Conservation (phyloP, 2,888 invertebrate species). For the Anoncus sp. region DNA sequence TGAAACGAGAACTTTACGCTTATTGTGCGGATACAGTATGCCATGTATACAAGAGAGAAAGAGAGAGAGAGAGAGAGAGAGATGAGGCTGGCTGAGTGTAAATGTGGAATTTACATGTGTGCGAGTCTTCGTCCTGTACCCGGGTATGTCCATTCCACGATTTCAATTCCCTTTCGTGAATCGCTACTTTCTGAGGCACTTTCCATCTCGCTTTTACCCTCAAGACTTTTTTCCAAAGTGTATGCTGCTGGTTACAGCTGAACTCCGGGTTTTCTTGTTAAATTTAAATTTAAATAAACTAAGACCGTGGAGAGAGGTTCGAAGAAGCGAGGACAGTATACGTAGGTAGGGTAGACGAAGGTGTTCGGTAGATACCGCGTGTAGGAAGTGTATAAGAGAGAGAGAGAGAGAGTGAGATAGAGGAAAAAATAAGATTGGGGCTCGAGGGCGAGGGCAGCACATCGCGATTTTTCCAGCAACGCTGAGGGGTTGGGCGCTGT, state of each 20-base stretch:
- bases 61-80: neutral
- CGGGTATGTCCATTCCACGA: conserved; percentile 49
- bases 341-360: conserved; percentile 18
- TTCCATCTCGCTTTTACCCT: conserved; percentile 30
- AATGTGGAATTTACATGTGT: conserved; percentile 6
- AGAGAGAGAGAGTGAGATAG: no score
- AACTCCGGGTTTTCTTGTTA: conserved; percentile 70
- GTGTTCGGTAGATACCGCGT: conserved; percentile 13
- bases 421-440: conserved; percentile 63
- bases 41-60: conserved; percentile 5
- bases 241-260: conserved; percentile 18
- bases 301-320: conserved; percentile 56
- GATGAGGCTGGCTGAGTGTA: neutral
- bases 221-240: conserved; percentile 20
- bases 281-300: conserved; percentile 77
- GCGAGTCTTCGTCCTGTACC: conserved; percentile 17
- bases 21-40: conserved; percentile 32
- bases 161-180: conserved; percentile 60
- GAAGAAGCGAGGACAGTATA: conserved; percentile 58
- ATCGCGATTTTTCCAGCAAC: conserved; percentile 24
- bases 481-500: conserved; percentile 13
- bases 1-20: conserved; percentile 32
- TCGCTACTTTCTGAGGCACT: conserved; percentile 36
- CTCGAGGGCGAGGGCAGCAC: conserved; percentile 14
- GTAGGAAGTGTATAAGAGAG: conserved; percentile 30